Percentiles rank a stretch among this genome's conserved stretches.
Evolutionary conservation across 1,140 invertebrate species (phyloP).

Genomic region (Micrasema longulum): DNA sequence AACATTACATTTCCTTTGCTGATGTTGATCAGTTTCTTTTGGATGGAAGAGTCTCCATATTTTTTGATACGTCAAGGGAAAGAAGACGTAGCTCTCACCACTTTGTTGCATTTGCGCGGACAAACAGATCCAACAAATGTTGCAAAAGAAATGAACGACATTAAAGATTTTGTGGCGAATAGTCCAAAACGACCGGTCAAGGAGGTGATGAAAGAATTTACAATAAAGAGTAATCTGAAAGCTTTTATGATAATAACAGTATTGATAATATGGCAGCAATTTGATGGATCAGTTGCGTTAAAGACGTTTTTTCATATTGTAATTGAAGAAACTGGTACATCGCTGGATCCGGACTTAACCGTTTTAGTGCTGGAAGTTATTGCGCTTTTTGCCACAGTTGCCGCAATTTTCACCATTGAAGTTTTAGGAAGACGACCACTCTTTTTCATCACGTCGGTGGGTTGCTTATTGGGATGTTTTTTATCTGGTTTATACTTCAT

Average conservation of each 20-base stretch:
- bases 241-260: conserved; percentile 10
- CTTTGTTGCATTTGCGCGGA: conserved; percentile 77
- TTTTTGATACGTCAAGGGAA: conserved; percentile 73
- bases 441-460: neutral
- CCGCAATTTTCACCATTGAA: conserved; percentile 9
- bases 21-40: conserved; percentile 69
- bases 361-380: conserved; percentile 15
- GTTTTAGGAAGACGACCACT: neutral
- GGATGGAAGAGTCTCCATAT: conserved; percentile 77
- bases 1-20: conserved; percentile 69
- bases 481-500: conserved; percentile 21
- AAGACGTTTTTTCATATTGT: conserved; percentile 21
- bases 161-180: conserved; percentile 1
- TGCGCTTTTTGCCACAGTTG: neutral
- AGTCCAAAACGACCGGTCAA: conserved; percentile 45
- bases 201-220: conserved; percentile 24
- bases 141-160: conserved; percentile 56
- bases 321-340: conserved; percentile 11
- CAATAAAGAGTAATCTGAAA: conserved; percentile 15
- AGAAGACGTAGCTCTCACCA: conserved; percentile 65
- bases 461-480: neutral
- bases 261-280: conserved; percentile 15
- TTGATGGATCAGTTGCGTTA: conserved; percentile 17
- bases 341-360: conserved; percentile 4
- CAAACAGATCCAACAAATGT: neutral